Conservation (phyloP, 2,888 invertebrate species). For the Pterostichus niger region DNA sequence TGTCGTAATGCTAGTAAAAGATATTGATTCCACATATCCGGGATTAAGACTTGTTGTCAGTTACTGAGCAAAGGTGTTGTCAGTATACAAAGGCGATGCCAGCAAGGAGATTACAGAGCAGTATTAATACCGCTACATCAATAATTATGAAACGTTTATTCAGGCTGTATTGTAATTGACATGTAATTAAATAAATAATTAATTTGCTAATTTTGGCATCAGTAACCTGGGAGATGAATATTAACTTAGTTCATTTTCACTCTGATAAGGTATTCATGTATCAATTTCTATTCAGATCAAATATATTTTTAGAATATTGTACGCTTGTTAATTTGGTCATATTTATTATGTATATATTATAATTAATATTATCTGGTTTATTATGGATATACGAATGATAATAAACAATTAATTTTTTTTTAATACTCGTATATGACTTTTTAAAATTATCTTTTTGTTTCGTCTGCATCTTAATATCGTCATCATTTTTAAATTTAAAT, state of each 20-base stretch:
- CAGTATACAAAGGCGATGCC: constrained; percentile 36
- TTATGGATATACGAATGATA: too few species aligned
- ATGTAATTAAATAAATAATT: constrained; percentile 61
- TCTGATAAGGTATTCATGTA: constrained; percentile 39
- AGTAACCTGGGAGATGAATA: constrained; percentile 48
- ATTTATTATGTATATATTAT: too few species aligned
- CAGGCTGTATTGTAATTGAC: constrained; percentile 55
- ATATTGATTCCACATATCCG: constrained; percentile 52
- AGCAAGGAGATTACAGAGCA: neutral
- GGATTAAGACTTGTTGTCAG: constrained; percentile 43
- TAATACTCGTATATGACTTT: too few species aligned
- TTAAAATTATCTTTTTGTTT: too few species aligned
- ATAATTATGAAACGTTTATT: constrained; percentile 44
- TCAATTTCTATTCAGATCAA: constrained; percentile 43
- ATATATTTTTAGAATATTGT: constrained; percentile 4
- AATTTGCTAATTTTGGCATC: constrained; percentile 57
- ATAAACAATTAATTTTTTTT: too few species aligned
- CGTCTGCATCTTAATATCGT: neutral
- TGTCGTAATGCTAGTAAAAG: constrained; percentile 33
- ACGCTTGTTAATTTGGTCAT: neutral
- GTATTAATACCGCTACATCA: constrained; percentile 27
- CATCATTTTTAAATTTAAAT: neutral
- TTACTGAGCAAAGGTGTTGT: constrained; percentile 39
- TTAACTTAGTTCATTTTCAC: constrained; percentile 45
- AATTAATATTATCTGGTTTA: too few species aligned